Base-by-base conservation (phyloP, 2,797 vertebrate genomes). In the Babyrousa celebensis region DNA sequence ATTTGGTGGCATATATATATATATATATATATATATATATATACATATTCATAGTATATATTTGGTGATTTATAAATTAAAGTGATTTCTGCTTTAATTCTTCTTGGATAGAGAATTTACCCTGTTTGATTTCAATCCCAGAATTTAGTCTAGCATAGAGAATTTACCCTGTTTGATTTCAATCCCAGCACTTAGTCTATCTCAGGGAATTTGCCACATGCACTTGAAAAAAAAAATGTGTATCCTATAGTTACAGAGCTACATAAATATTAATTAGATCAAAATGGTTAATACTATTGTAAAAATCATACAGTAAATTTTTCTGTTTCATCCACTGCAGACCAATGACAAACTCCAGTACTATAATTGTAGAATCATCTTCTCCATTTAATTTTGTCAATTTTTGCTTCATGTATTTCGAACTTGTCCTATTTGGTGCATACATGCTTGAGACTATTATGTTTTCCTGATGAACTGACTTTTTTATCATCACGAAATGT, bases 321-420 rank as follows among this genome's bases (percentile, higher is more conserved):
- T 72, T 70, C 56, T 56, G 23, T 84, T 87, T 91, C 17, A 85
- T 80, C 29, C 12, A n/a, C 12, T 56, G 10, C 27, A 62, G 16
- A 5, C 54, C 65, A 90, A 67, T 68, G 71, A 85, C 32, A 36
- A 80, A 85, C 29, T 84, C 20, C 25, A 7, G 7, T 32, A 12
- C 2, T 71, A 9, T 70, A 92, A 87, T 29, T 54, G 12, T 43
- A 68, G 25, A 78, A 54, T 20, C 54, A 8, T 83, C 71, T 82
- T 60, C 7, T 85, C 32, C 21, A 43, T 43, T 80, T 83, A 83
- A 83, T 32, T 90, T 77, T 92, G n/a, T 36, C 36, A n/a, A 67
- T 60, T 89, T 82, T 62, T 91, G 56, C 63, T 65, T 71, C 67
- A 68, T 63, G 11, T 48, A 74, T 63, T 91, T 89, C 75, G 21